These are phyloP conservation scores for Paguma larvata DNA, from an alignment of 2,797 vertebrate species.

Conservation along the genomic window DNA sequence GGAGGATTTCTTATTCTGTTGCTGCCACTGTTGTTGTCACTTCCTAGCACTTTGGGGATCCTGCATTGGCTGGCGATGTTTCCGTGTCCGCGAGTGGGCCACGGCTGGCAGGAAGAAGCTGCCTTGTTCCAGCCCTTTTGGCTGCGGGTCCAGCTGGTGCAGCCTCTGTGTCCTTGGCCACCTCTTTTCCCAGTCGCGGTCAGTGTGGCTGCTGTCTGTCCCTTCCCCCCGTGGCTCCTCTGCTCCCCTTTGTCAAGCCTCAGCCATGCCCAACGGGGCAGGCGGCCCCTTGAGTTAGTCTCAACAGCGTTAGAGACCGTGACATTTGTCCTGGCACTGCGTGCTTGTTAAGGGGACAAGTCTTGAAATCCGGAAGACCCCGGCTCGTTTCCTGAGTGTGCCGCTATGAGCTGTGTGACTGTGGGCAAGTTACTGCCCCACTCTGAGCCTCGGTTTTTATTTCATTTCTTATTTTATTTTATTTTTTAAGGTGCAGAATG, in stretches of 20 bases:
- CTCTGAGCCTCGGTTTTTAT: background rate
- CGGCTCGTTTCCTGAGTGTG: background rate
- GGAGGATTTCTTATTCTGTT: background rate
- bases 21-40: background rate
- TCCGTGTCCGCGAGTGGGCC: too few species aligned
- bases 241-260: background rate
- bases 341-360: background rate
- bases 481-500: background rate
- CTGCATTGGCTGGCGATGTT: accelerated
- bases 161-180: background rate
- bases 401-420: background rate
- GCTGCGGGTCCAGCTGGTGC: background rate
- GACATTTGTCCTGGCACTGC: background rate
- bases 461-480: background rate
- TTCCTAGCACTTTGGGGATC: background rate
- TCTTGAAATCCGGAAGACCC: background rate
- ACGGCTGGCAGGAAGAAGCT: accelerated
- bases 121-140: background rate
- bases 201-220: background rate
- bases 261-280: too few species aligned
- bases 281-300: background rate
- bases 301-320: background rate
- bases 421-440: background rate
- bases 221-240: background rate
- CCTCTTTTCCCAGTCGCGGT: background rate